Evolutionary conservation across 2,797 vertebrate species (phyloP).

Genomic region (Tachyglossus aculeatus): DNA sequence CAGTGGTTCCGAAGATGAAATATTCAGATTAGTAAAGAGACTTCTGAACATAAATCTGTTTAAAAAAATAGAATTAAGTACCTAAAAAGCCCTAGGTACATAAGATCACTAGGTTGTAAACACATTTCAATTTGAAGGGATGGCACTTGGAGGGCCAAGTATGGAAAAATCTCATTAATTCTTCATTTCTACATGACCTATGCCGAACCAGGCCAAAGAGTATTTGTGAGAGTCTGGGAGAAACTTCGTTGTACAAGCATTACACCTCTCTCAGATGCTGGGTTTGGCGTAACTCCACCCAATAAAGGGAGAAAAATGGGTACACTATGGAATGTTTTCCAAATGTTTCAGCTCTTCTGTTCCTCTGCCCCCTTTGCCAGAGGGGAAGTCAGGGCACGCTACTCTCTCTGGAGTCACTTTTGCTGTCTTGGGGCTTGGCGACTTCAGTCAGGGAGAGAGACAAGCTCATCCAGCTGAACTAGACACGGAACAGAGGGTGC

Average conservation of each 20-base stretch:
- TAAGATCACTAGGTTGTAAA: neutral
- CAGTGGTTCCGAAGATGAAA: constrained; percentile 9
- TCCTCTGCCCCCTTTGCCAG: too few species aligned
- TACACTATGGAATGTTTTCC: neutral
- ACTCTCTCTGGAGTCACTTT: neutral
- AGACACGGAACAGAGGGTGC: constrained; percentile 16
- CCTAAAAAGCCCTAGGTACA: too few species aligned
- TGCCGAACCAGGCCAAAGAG: neutral
- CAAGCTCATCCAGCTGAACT: constrained; percentile 11
- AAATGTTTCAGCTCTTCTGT: neutral
- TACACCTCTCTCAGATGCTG: neutral
- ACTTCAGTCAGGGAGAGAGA: neutral
- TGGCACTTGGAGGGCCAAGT: neutral
- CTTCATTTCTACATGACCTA: neutral
- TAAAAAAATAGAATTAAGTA: too few species aligned
- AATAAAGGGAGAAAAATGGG: neutral
- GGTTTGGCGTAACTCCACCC: neutral
- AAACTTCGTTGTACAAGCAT: rapidly evolving
- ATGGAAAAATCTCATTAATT: neutral
- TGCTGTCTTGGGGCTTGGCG: constrained; percentile 8
- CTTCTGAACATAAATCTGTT: neutral
- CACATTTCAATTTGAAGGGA: neutral
- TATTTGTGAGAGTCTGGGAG: too few species aligned
- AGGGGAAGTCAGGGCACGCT: neutral
- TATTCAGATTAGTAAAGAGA: neutral